Evolutionary conservation across 2,888 invertebrate genomes (phyloP).

Genomic region (Callyntrura guangdongensis): DNA sequence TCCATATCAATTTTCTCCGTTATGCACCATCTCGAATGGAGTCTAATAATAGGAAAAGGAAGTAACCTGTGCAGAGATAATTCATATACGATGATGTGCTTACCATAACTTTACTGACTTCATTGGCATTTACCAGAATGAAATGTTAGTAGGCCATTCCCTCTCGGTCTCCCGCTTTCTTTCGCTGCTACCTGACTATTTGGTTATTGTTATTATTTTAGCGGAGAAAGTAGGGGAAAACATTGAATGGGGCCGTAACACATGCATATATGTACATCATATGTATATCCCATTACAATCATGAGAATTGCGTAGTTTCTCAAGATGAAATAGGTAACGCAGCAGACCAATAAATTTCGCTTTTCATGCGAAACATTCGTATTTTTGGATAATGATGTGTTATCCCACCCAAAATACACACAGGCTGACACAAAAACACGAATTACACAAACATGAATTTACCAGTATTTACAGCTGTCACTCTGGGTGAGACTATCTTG

Average conservation of each 20-base stretch:
- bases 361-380: no score
- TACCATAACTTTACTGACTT: slow-evolving; percentile 48
- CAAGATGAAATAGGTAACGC: slow-evolving; percentile 23
- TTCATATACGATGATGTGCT: slow-evolving; percentile 19
- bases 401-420: no score
- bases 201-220: slow-evolving; percentile 42
- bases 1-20: slow-evolving; percentile 48
- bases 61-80: not conserved
- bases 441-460: no score
- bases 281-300: not conserved
- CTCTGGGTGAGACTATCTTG: no score
- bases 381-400: no score
- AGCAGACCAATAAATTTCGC: no score
- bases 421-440: no score
- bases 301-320: slow-evolving; percentile 33
- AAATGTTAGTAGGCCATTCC: slow-evolving; percentile 81
- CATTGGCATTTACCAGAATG: slow-evolving; percentile 76
- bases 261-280: no score
- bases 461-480: no score
- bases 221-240: slow-evolving; percentile 26
- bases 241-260: slow-evolving; percentile 21
- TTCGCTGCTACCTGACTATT: not conserved
- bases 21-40: not conserved
- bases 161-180: not conserved
- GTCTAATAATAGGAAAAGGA: not conserved